These are phyloP conservation scores for Macroramphosus scolopax DNA, from an alignment of 2,797 vertebrate genomes.

Conservation along the genomic window DNA sequence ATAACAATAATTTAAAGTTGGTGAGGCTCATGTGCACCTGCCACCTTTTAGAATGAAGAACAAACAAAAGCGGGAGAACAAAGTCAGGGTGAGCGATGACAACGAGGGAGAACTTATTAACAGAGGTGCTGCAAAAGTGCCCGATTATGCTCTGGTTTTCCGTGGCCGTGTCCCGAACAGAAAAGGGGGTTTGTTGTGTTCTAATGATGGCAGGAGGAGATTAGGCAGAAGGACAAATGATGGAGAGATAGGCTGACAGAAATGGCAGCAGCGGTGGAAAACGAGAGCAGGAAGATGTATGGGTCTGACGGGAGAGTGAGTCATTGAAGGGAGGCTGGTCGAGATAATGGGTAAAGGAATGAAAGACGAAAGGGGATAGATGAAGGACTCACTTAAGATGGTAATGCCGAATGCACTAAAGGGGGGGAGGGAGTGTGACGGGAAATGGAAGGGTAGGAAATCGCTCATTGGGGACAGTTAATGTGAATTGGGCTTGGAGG, in stretches of 20 bases:
- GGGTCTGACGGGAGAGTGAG: conserved; percentile 67
- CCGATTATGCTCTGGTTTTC: conserved; percentile 40
- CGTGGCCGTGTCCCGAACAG: conserved; percentile 20
- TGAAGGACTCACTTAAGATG: conserved; percentile 77
- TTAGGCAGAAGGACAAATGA: conserved; percentile 65
- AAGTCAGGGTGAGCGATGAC: too few relatives aligned
- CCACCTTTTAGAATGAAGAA: conserved; percentile 46
- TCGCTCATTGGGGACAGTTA: conserved; percentile 71
- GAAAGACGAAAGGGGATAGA: conserved; percentile 67
- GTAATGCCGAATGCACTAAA: conserved; percentile 68
- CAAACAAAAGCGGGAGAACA: conserved; percentile 22
- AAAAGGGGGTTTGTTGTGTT: conserved; percentile 51
- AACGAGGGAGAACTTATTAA: conserved; percentile 31
- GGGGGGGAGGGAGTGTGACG: conserved; percentile 9
- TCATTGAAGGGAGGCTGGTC: conserved; percentile 70
- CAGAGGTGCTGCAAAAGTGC: conserved; percentile 41
- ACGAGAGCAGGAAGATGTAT: conserved; percentile 70
- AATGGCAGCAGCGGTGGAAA: conserved; percentile 52
- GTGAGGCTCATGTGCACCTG: too few relatives aligned
- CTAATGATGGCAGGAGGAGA: conserved; percentile 57
- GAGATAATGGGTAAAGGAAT: conserved; percentile 73
- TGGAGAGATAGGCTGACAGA: conserved; percentile 68
- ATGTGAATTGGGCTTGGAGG: conserved; percentile 67
- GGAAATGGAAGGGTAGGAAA: conserved; percentile 66
- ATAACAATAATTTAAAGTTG: too few relatives aligned